These are phyloP conservation scores for Cepaea hortensis DNA, from an alignment of 2,888 invertebrate genomes.

Conservation along the genomic window DNA sequence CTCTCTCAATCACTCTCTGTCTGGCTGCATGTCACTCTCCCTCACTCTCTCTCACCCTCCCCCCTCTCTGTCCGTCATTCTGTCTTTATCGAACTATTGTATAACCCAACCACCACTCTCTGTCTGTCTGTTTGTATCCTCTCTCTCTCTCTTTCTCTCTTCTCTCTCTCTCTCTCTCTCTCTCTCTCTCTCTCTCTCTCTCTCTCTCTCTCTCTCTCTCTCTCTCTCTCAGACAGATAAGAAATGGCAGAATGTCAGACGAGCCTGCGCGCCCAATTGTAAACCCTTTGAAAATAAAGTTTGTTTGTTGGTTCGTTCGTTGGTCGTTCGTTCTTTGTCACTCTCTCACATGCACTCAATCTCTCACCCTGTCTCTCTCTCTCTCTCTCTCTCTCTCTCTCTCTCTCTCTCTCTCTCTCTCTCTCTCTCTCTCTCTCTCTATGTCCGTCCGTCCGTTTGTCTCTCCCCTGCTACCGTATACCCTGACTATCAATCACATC, in stretches of 20 bases:
- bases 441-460: not conserved
- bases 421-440: not conserved
- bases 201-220: not conserved
- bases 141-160: not conserved
- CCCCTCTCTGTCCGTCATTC: not conserved
- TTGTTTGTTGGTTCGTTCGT: no score
- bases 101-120: not conserved
- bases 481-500: not conserved
- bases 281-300: no score
- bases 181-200: slow-evolving; percentile 26
- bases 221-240: not conserved
- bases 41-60: not conserved
- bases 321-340: no score
- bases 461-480: not conserved
- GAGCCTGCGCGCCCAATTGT: no score
- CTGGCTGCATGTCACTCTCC: not conserved
- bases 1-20: slow-evolving; percentile 6
- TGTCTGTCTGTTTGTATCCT: not conserved
- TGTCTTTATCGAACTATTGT: not conserved
- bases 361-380: not conserved
- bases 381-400: slow-evolving; percentile 23
- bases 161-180: slow-evolving; percentile 10
- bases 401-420: slow-evolving; percentile 9
- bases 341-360: not conserved
- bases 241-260: no score